phyloP scores from a whole-genome alignment of 1,140 invertebrate species.

The Drosophila lowei region DNA sequence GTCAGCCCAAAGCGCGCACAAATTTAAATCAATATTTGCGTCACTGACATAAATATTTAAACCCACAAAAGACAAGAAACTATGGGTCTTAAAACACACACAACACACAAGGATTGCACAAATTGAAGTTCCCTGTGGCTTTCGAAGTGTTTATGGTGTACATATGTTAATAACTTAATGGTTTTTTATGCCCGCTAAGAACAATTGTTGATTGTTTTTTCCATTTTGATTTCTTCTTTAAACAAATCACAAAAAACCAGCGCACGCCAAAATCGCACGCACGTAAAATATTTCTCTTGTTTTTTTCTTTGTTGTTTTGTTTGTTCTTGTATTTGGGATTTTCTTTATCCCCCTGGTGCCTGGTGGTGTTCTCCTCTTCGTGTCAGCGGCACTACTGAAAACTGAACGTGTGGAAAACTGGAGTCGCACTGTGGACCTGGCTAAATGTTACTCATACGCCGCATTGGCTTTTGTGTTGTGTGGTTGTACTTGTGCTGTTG shows the following conservation, averaged over 20 bases:
- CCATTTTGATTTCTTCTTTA: slow-evolving; percentile 39
- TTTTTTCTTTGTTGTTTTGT: slow-evolving; percentile 23
- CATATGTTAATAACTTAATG: slow-evolving; percentile 50
- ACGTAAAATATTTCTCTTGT: slow-evolving; percentile 38
- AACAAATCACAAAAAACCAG: slow-evolving; percentile 48
- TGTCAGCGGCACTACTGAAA: slow-evolving; percentile 41
- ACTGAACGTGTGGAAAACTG: slow-evolving; percentile 72
- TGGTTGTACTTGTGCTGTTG: slow-evolving; percentile 68
- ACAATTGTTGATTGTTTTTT: slow-evolving; percentile 59
- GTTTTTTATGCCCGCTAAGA: slow-evolving; percentile 56
- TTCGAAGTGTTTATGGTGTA: too few species aligned
- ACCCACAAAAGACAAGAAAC: slow-evolving; percentile 4
- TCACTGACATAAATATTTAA: slow-evolving; percentile 70
- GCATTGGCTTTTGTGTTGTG: slow-evolving; percentile 57
- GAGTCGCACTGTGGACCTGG: slow-evolving; percentile 63
- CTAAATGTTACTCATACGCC: slow-evolving; percentile 70
- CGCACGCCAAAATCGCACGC: slow-evolving; percentile 20
- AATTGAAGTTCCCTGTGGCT: slow-evolving; percentile 30
- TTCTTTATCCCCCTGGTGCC: neutral
- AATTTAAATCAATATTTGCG: slow-evolving; percentile 74
- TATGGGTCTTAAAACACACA: slow-evolving; percentile 1
- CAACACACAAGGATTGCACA: slow-evolving; percentile 12
- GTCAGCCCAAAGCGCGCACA: slow-evolving; percentile 29
- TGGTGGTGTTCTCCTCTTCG: slow-evolving; percentile 4
- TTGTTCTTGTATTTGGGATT: slow-evolving; percentile 8